Evolutionary conservation across 2,888 invertebrate species (phyloP).

Genomic region (Nymphalis urticae): DNA sequence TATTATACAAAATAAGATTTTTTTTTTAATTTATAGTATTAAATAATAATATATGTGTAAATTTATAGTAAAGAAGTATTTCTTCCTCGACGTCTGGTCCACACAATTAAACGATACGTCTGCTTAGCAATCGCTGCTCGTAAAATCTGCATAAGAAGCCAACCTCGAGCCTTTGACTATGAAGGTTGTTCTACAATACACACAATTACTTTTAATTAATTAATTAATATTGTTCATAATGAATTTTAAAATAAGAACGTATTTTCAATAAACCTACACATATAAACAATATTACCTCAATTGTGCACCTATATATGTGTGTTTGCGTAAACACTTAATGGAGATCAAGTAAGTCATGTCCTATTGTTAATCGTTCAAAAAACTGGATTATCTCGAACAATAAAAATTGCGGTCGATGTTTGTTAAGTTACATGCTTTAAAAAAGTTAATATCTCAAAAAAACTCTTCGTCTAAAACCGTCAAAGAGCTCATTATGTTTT

Average conservation of each 20-base stretch:
- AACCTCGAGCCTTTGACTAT: conserved; percentile 55
- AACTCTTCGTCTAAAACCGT: conserved; percentile 9
- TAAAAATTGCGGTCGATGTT: neutral
- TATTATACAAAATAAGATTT: too few species aligned
- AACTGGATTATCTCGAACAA: conserved; percentile 1
- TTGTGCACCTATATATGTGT: neutral
- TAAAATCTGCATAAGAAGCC: conserved; percentile 75
- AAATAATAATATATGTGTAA: neutral
- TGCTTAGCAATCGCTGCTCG: conserved; percentile 62
- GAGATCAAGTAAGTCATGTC: neutral
- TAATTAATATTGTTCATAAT: neutral
- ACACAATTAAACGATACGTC: conserved; percentile 66
- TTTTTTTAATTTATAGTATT: too few species aligned
- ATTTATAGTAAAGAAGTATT: conserved; percentile 9
- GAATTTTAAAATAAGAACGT: too few species aligned
- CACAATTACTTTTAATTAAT: conserved; percentile 31
- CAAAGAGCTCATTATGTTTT: conserved; percentile 20
- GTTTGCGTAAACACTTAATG: neutral
- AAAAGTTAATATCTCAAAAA: conserved; percentile 2
- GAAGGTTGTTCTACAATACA: conserved; percentile 46
- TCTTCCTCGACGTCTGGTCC: conserved; percentile 50
- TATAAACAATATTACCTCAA: too few species aligned
- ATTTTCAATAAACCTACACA: too few species aligned
- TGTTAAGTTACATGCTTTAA: neutral
- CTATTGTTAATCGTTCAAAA: neutral